phyloP scores from a whole-genome alignment of 2,113 vertebrate genomes.

The Arvicanthis niloticus region DNA sequence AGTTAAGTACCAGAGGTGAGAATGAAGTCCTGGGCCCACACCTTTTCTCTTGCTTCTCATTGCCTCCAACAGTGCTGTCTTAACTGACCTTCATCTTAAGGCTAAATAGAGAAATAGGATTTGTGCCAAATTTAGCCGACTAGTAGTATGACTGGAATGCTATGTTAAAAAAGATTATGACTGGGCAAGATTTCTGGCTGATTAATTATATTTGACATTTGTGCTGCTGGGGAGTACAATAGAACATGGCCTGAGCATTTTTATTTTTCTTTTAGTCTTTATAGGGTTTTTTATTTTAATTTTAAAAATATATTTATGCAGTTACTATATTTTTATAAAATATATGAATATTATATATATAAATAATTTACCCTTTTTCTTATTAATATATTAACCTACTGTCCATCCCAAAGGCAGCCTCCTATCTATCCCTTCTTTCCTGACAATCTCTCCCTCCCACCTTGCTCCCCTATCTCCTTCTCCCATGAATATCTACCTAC shows the following conservation, averaged over 20 bases:
- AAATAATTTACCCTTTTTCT: too few relatives aligned
- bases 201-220: slow-evolving; percentile 9
- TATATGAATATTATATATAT: too few relatives aligned
- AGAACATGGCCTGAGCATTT: neutral
- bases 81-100: slow-evolving; percentile 29
- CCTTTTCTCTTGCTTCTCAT: neutral
- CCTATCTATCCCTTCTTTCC: too few relatives aligned
- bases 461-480: too few relatives aligned
- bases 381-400: too few relatives aligned
- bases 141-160: slow-evolving; percentile 14
- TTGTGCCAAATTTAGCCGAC: neutral
- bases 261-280: too few relatives aligned
- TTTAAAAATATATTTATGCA: too few relatives aligned
- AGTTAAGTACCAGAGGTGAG: neutral
- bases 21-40: neutral
- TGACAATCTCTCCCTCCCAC: too few relatives aligned
- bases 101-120: neutral
- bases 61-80: neutral
- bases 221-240: neutral
- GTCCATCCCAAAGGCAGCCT: too few relatives aligned
- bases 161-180: slow-evolving; percentile 3
- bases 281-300: too few relatives aligned
- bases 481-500: too few relatives aligned
- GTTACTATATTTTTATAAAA: too few relatives aligned
- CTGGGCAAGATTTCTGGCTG: neutral